phyloP scores from a whole-genome alignment of 2,797 vertebrate species.

The Schizopygopsis malacanthus region DNA sequence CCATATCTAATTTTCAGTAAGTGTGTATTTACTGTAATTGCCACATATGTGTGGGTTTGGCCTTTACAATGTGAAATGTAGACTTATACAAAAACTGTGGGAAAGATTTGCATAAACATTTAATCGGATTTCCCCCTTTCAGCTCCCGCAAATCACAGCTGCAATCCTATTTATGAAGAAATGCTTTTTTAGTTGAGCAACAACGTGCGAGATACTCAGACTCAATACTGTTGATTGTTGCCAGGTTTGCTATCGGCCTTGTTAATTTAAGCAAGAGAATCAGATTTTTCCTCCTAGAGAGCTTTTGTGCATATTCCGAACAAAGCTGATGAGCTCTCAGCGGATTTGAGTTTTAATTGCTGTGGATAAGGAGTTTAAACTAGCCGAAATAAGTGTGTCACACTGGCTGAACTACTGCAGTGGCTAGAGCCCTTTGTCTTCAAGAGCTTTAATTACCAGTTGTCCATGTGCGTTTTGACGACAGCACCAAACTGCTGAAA shows the following conservation, averaged over 20 bases:
- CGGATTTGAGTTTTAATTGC: conserved; percentile 80
- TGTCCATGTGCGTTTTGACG: conserved; percentile 51
- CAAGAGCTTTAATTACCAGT: conserved; percentile 64
- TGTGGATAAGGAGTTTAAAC: conserved; percentile 77
- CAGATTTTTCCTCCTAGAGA: conserved; percentile 67
- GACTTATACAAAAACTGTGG: conserved; percentile 7
- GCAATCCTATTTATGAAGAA: conserved; percentile 59
- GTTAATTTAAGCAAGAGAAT: conserved; percentile 74
- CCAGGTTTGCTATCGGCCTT: conserved; percentile 67
- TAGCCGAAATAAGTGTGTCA: conserved; percentile 77
- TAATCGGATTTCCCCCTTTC: conserved; percentile 40
- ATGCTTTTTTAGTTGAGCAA: conserved; percentile 62
- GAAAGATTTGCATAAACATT: conserved; percentile 32
- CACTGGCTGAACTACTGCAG: conserved; percentile 62
- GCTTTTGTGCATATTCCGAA: conserved; percentile 69
- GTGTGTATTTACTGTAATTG: background rate
- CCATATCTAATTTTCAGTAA: background rate
- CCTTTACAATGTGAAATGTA: background rate
- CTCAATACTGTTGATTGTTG: conserved; percentile 72
- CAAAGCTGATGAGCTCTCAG: conserved; percentile 68
- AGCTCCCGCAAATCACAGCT: conserved; percentile 48
- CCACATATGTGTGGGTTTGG: background rate
- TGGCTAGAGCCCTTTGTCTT: conserved; percentile 69
- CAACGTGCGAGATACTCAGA: conserved; percentile 52
- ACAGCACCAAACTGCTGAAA: conserved; percentile 18